Percentiles rank a stretch among this genome's conserved stretches.
These are phyloP conservation scores for Hetaerina americana DNA, from an alignment of 1,140 invertebrate species.

Conservation along the genomic window DNA sequence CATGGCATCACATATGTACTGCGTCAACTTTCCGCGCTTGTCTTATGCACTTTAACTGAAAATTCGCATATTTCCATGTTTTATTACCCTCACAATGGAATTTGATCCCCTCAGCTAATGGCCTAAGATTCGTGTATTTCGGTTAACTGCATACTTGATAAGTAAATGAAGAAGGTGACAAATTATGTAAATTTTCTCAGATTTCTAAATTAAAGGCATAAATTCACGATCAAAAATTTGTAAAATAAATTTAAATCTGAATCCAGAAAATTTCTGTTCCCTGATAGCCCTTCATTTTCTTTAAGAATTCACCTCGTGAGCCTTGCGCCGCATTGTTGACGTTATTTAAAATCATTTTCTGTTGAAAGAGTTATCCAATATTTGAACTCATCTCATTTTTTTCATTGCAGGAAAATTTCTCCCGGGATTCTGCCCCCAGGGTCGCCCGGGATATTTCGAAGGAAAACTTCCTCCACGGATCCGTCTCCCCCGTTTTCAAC, in stretches of 20 bases:
- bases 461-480: slow-evolving; percentile 37
- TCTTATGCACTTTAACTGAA: too few species aligned
- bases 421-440: slow-evolving; percentile 45
- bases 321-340: background rate
- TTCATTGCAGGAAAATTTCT: slow-evolving; percentile 39
- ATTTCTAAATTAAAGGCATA: background rate
- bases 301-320: background rate
- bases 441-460: slow-evolving; percentile 48
- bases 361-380: background rate
- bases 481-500: slow-evolving; percentile 16
- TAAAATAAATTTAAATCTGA: background rate
- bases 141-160: too few species aligned
- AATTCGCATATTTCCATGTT: too few species aligned
- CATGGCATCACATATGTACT: too few species aligned
- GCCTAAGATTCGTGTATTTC: too few species aligned
- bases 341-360: background rate
- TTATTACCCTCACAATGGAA: too few species aligned
- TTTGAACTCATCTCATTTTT: background rate
- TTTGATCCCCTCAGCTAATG: too few species aligned
- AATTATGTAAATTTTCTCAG: background rate
- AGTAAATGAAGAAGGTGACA: background rate
- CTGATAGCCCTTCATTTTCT: background rate
- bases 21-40: too few species aligned
- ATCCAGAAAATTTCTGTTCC: background rate
- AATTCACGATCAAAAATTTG: background rate